phyloP scores from a whole-genome alignment of 2,888 invertebrate species.

The Pyralis farinalis region DNA sequence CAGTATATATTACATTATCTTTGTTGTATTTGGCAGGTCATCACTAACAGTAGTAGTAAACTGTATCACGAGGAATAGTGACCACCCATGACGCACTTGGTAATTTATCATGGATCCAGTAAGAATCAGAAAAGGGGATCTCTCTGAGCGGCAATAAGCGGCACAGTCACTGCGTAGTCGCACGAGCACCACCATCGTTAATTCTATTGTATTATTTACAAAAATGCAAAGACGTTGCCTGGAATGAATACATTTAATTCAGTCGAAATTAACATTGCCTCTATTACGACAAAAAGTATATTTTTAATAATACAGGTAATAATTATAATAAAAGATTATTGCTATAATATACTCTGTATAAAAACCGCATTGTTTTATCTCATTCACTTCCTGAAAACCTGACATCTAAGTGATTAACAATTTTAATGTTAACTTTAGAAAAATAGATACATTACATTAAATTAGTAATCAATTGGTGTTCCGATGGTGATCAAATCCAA shows the following conservation, averaged over 20 bases:
- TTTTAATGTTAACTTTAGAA: constrained; percentile 10
- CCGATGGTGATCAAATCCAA: constrained; percentile 12
- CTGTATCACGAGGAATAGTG: no score
- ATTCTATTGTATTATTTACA: constrained; percentile 3
- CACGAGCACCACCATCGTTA: background rate
- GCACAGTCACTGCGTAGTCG: background rate
- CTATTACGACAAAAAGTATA: constrained; percentile 24
- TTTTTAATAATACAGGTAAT: constrained; percentile 5
- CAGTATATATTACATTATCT: no score
- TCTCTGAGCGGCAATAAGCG: background rate
- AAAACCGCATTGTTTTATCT: constrained; percentile 23
- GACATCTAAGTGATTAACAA: background rate
- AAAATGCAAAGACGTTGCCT: constrained; percentile 22
- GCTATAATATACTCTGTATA: constrained; percentile 33
- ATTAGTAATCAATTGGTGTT: constrained; percentile 25
- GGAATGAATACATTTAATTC: constrained; percentile 42
- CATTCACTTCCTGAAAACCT: constrained; percentile 5
- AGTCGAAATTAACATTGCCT: constrained; percentile 31
- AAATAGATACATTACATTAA: constrained; percentile 17
- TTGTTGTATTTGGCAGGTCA: no score
- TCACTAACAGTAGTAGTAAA: no score
- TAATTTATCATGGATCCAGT: no score
- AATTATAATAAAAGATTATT: constrained; percentile 1
- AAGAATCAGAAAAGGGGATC: background rate
- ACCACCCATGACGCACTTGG: no score